Base-by-base conservation (phyloP, 2,113 vertebrate genomes). In the Melanostigma gelatinosum region DNA sequence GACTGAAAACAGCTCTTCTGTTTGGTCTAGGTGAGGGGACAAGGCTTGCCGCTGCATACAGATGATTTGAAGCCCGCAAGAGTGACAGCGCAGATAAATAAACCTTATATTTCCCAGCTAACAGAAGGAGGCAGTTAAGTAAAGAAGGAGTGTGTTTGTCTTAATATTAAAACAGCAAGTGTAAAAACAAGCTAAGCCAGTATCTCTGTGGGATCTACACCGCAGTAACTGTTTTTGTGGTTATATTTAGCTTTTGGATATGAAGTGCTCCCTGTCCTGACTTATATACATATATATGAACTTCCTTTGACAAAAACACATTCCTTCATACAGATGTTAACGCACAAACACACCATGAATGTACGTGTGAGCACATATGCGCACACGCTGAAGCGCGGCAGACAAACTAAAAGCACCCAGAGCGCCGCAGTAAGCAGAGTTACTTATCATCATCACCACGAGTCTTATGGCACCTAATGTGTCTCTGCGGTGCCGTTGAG, bases 1-100 rank as follows among this genome's bases (percentile, higher is more conserved):
- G 86, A 92, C 91, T 90, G 88, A 93, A 92, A 93, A 94, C 91
- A 91, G 73, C 74, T 12, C 77, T 88, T 85, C 72, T 92, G 89
- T 89, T 93, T 91, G 87, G 90, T 91, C 91, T 89, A 61, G 87
- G 86, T 81, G 82, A 88, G 77, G 85, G 87, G 85, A 85, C 54
- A 75, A 79, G 83, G 60, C 36, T 74, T 20, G 27, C 65, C 68
- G 69, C 57, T 50, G 72, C 74, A 73, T 84, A 42, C 58, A 29
- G 78, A 91, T 68, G 11, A 87, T 79, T 55, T 64, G 55, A 68
- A 75, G 57, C 48, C 57, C 4, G n/a, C n/a, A n/a, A 84, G 82
- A 89, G 79, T 85, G 91, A 84, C 80, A 81, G 76, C 15, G 5
- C 69, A 57, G 72, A 87, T 79, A 89, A 91, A 92, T 89, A 90